phyloP scores from a whole-genome alignment of 53 echinoderm and acorn worm species.

The Hippasteria phrygiana region DNA sequence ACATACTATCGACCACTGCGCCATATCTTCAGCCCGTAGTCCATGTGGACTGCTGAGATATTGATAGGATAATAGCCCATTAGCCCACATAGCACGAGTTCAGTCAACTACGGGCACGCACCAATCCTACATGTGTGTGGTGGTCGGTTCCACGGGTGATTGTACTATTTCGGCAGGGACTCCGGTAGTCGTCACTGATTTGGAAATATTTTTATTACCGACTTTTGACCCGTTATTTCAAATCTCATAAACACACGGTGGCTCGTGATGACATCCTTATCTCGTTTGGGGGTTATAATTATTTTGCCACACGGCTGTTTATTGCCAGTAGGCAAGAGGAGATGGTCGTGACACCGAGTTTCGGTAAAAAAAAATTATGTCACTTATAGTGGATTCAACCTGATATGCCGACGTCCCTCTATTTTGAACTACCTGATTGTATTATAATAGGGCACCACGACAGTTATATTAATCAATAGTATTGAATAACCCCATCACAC shows the following conservation, averaged over 20 bases:
- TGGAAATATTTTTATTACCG: constrained; percentile 21
- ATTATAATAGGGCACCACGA: no score
- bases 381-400: no score
- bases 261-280: constrained; percentile 42
- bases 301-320: constrained; percentile 36
- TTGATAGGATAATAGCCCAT: constrained; percentile 55
- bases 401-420: no score
- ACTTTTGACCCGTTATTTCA: constrained; percentile 34
- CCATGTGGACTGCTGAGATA: constrained; percentile 21
- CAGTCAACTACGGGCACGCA: constrained; percentile 34
- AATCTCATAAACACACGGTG: constrained; percentile 38
- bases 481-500: no score
- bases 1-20: no score
- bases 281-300: neutral
- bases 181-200: neutral
- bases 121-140: neutral
- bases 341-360: neutral
- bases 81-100: constrained; percentile 54
- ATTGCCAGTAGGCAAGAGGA: neutral
- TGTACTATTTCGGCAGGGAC: constrained; percentile 26
- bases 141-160: constrained; percentile 11
- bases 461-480: no score
- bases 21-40: neutral
- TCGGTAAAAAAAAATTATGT: no score
- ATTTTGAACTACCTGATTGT: no score